Evolutionary conservation across 2,113 vertebrate species (phyloP).

Genomic region (Gorsachius goisagi): DNA sequence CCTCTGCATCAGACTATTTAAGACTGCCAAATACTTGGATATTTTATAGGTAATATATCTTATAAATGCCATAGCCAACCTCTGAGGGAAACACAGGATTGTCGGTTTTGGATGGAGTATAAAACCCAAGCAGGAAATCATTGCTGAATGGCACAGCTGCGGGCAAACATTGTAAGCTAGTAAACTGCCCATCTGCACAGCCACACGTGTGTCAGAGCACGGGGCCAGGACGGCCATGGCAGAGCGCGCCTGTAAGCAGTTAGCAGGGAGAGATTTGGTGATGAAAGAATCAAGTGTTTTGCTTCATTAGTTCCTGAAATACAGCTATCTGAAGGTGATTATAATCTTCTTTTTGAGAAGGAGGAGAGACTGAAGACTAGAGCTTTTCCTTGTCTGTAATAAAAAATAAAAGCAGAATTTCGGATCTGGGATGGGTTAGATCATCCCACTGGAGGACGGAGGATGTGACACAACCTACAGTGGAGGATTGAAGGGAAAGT

Average conservation of each 20-base stretch:
- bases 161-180: slow-evolving; percentile 53
- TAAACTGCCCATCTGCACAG: slow-evolving; percentile 66
- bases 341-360: slow-evolving; percentile 3
- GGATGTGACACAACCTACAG: not conserved
- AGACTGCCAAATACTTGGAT: slow-evolving; percentile 60
- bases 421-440: not conserved
- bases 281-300: slow-evolving; percentile 36
- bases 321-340: slow-evolving; percentile 12
- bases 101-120: slow-evolving; percentile 63
- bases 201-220: slow-evolving; percentile 45
- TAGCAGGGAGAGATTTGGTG: slow-evolving; percentile 22
- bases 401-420: not conserved
- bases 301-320: slow-evolving; percentile 37
- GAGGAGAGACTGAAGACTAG: not conserved
- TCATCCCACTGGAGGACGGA: not conserved
- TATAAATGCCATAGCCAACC: slow-evolving; percentile 65
- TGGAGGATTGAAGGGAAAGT: not conserved
- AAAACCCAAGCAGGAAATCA: slow-evolving; percentile 63
- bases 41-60: slow-evolving; percentile 69
- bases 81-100: slow-evolving; percentile 61
- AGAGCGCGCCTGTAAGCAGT: not conserved
- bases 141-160: slow-evolving; percentile 63
- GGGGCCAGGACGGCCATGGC: not conserved
- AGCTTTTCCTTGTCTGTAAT: not conserved
- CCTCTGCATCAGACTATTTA: slow-evolving; percentile 51